Evolutionary conservation across 1,140 invertebrate genomes (phyloP), one percentile per base, ranked within the genome.

Genomic region (Cyclina sinensis): DNA sequence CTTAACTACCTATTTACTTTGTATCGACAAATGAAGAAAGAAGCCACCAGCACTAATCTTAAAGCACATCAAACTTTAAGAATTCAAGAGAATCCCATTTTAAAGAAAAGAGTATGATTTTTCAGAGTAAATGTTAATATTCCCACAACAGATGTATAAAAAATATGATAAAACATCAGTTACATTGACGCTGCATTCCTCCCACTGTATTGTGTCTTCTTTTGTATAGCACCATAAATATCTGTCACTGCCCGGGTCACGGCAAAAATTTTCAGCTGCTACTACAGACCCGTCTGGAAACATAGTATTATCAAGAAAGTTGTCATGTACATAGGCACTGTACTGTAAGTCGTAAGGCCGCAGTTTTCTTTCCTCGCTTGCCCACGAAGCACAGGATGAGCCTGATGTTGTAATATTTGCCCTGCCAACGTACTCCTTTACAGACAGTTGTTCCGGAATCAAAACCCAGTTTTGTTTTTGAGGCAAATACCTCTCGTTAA

Each of bases 211-310:
- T 37, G 32, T 2, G 16, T 24, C n/a, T 9, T 46, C 9, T 27
- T 46, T 0, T 0, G 73, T 76, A 21, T 48, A 48, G 24, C 73
- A 76, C 73, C 73, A 76, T 14, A 76, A 43, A n/a, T 76, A 51
- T 14, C 39, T 51, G 7, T 76, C 39, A 46, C 48, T 27, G n/a
- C 32, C 32, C 9, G 73, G 73, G 12, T 46, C 39, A 27, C 73
- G 39, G 24, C 73, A 76, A 35, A 27, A 76, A 43, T 76, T 76
- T 14, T 76, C 43, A 18, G 73, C 73, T 2, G 73, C 73, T 5
- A 35, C 27, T 27, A 27, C 48, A 11, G 39, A 48, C 48, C 73
- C 32, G 7, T 76, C 73, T 4, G 43, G 73, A 35, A 76, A 76
- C 65, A 70, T 70, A 5, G 65, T 70, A n/a, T 70, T 32, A 12